Evolutionary conservation across 2,888 invertebrate species (phyloP), one percentile per base, ranked within the genome.

Genomic region (Encarsia formosa): DNA sequence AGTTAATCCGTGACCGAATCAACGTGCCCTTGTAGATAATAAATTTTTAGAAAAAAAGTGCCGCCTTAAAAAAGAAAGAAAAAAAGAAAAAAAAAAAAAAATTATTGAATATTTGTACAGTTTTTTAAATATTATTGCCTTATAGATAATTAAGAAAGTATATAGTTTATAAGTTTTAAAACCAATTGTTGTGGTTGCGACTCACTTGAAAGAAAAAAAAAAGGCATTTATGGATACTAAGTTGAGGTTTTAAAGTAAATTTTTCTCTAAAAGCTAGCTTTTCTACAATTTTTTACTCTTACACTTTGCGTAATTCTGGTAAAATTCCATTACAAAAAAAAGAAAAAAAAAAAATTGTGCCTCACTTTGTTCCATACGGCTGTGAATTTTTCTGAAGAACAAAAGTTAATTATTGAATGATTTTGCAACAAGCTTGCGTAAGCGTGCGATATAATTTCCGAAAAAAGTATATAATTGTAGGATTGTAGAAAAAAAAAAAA

Each of bases 311-410:
- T n/a, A n/a, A n/a, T n/a, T n/a, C n/a, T n/a, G n/a, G n/a, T n/a
- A n/a, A n/a, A n/a, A n/a, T n/a, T n/a, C n/a, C n/a, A n/a, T n/a
- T n/a, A n/a, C n/a, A n/a, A n/a, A n/a, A n/a, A n/a, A 26, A 11
- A 26, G 26, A 26, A 26, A 11, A 23, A 9, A 8, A 15, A 4
- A 23, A 45, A 16, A 39, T 23, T 39, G 67, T 59, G 64, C 65
- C 63, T 56, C 47, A 54, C 58, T 57, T 55, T 63, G 67, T 68
- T 67, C 69, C 66, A 68, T 67, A 68, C 68, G 72, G 72, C 72
- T 73, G 72, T 73, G 72, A 73, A 70, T 68, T 68, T 69, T 68
- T 60, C 59, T 64, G 64, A 62, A 54, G 60, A 66, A 65, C 61
- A 54, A n/a, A n/a, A n/a, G n/a, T n/a, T n/a, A n/a, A n/a, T n/a